Evolutionary conservation across 2,888 invertebrate species (phyloP), one percentile per base, ranked within the genome.

Genomic region (Crocallis elinguaria): DNA sequence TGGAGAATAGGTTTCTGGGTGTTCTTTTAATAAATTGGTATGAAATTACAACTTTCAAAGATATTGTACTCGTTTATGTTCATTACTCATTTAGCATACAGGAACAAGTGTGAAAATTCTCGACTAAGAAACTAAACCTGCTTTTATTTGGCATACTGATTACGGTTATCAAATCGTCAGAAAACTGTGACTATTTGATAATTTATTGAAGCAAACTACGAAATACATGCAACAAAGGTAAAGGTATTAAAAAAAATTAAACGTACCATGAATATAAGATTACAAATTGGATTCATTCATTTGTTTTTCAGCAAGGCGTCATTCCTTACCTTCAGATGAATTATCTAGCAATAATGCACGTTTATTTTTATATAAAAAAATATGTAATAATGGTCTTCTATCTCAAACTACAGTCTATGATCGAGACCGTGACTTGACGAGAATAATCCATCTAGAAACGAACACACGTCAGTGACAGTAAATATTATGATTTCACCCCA

Each of bases 401-500:
- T 71, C 73, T 67, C 66, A 17, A 37, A 44, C 16, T 29, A 41
- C 42, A 32, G 29, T 39, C 60, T 57, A 56, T 52, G 48, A 62
- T 45, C 45, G 35, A 73, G 66, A 69, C 75, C 67, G 72, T 69
- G 60, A 49, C 62, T 60, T 60, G 76, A 76, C 76, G 68, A 77
- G 81, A 82, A 82, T 86, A 86, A 86, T 85, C 77, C 79, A 78
- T 82, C 79, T 77, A 71, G 74, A 79, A 84, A 82, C 75, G 78
- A 80, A 83, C 78, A 68, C 84, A 75, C 73, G 53, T 54, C 66
- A 73, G 78, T 87, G 85, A 86, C 86, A 83, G 82, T 82, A 84
- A 85, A 87, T 88, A 86, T 87, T 85, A 86, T 84, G 84, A 88
- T 87, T 88, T 83, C 83, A 84, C 75, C 80, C 77, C 71, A 85